Percentiles rank a stretch among this genome's conserved stretches.
Conservation (phyloP, 2,797 vertebrate species). For the Ctenopoma multispine region DNA sequence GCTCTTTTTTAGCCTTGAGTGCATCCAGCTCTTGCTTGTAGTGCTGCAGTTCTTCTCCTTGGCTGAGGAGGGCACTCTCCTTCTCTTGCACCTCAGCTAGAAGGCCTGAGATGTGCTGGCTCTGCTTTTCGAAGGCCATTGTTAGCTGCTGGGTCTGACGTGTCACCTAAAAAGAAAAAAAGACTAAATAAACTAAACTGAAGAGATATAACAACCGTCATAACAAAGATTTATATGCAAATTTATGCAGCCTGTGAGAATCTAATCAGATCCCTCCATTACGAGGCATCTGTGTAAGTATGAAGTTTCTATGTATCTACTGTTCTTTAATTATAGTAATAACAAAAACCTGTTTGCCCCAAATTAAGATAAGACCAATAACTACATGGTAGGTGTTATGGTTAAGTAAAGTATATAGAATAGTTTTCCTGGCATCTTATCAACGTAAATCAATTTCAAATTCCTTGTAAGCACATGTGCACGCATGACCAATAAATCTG, state of each 20-base stretch:
- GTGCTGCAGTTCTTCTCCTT: conserved; percentile 75
- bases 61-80: conserved; percentile 73
- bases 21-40: conserved; percentile 64
- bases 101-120: conserved; percentile 82
- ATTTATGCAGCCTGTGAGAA: not conserved
- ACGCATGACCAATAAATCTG: too few species aligned
- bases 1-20: conserved; percentile 44
- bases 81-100: conserved; percentile 82
- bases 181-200: not conserved
- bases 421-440: not conserved
- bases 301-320: too few species aligned
- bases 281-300: too few species aligned
- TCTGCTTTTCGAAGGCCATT: conserved; percentile 86
- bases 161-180: conserved; percentile 71
- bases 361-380: too few species aligned
- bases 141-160: conserved; percentile 85
- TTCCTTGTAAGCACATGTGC: too few species aligned
- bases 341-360: too few species aligned
- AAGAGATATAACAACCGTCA: not conserved
- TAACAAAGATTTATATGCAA: not conserved
- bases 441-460: not conserved
- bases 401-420: too few species aligned
- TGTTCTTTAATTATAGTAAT: too few species aligned
- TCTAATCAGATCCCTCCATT: too few species aligned
- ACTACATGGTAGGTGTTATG: too few species aligned